Percentiles rank a stretch among this genome's conserved stretches.
Evolutionary conservation across 2,888 invertebrate genomes (phyloP).

Genomic region (Oasisia sp.): DNA sequence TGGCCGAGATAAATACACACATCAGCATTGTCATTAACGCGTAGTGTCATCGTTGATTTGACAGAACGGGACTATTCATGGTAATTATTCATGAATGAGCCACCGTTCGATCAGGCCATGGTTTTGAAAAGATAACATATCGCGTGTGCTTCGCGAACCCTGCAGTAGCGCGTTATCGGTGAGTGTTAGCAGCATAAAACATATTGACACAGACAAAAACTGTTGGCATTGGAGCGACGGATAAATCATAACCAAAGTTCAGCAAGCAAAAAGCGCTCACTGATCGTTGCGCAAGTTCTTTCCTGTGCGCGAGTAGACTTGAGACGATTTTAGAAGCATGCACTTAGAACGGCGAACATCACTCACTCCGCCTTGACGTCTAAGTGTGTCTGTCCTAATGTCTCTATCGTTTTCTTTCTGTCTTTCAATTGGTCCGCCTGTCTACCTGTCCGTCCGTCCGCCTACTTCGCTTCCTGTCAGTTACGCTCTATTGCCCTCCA

Average conservation of each 20-base stretch:
- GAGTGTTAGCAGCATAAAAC: no score
- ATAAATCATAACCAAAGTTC: no score
- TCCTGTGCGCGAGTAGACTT: background rate
- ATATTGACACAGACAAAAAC: background rate
- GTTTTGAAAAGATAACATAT: background rate
- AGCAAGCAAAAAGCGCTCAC: no score
- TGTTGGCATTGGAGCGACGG: background rate
- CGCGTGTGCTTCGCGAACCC: no score
- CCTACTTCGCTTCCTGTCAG: no score
- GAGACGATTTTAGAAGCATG: background rate
- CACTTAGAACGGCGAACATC: background rate
- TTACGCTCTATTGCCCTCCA: no score
- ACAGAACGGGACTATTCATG: background rate
- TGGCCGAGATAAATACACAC: no score
- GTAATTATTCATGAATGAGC: background rate
- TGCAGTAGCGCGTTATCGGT: no score
- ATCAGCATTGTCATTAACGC: no score
- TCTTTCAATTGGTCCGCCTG: background rate
- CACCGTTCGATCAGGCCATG: background rate
- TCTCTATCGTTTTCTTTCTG: no score
- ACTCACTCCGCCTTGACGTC: background rate
- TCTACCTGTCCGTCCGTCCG: background rate
- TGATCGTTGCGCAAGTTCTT: background rate
- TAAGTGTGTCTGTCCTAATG: no score
- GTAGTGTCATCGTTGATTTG: background rate